Evolutionary conservation across 1,140 invertebrate species (phyloP), one percentile per base, ranked within the genome.

Genomic region (Gyrodactylus salaris): DNA sequence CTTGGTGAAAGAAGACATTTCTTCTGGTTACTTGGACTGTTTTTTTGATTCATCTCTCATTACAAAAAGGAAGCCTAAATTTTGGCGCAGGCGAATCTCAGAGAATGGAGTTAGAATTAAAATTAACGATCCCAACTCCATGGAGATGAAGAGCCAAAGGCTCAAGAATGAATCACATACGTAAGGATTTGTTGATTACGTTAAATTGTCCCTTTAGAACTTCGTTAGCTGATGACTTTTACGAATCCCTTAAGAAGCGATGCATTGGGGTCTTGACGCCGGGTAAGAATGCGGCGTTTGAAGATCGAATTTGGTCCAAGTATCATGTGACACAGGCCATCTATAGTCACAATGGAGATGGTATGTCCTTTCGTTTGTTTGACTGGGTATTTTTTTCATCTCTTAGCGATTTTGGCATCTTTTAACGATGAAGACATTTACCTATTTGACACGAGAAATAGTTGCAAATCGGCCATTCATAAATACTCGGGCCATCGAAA

Each of bases 381-480:
- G n/a, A 54, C 7, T 16, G 7, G n/a, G n/a, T 16, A 16, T 54
- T n/a, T 54, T 54, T 54, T n/a, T n/a, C n/a, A n/a, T n/a, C n/a
- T n/a, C n/a, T n/a, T 54, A 54, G 34, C 34, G 1, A 87, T 96
- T 74, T 79, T 96, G 20, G 89, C 87, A 1, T 88, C 88, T 0
- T 95, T 92, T 79, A 92, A 89, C 80, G 89, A 94, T 81, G 89
- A 91, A 74, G 87, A 90, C 78, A 88, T 96, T 76, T 95, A 91
- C 82, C 80, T 92, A 24, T 94, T 91, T 79, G 86, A 91, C 80
- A 84, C 84, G n/a, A 24, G n/a, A 71, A 24, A 83, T 72, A 80
- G 82, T 74, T 79, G 78, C 24, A 82, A 84, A 68, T 84, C 86
- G 76, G 87, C 83, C 79, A 82, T 85, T 7, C 87, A 90, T 78